Conservation (phyloP, 2,888 invertebrate genomes). For the Diplazon laetatorius region DNA sequence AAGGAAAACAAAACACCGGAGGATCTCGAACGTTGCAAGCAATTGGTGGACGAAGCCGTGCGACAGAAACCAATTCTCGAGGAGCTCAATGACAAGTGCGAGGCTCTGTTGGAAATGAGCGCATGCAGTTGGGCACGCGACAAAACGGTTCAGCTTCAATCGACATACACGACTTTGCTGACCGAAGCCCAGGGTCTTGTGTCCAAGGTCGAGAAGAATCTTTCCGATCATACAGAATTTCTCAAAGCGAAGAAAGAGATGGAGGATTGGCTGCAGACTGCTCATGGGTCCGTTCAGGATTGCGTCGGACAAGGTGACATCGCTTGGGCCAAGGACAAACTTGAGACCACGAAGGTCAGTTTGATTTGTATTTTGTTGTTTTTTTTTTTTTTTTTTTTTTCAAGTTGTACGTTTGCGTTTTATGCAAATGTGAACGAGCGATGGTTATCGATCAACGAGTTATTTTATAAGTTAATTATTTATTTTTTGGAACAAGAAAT, state of each 20-base stretch:
- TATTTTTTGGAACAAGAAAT: too few relatives aligned
- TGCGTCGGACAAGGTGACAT: slow-evolving; percentile 93
- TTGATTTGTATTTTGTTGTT: too few relatives aligned
- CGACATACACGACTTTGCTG: slow-evolving; percentile 90
- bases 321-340: slow-evolving; percentile 89
- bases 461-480: too few relatives aligned
- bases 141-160: slow-evolving; percentile 92
- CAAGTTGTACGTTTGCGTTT: too few relatives aligned
- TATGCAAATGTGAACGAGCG: too few relatives aligned
- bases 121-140: slow-evolving; percentile 93
- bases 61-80: slow-evolving; percentile 91
- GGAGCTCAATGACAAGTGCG: slow-evolving; percentile 93
- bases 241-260: slow-evolving; percentile 93
- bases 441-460: too few relatives aligned
- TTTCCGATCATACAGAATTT: slow-evolving; percentile 96
- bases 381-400: too few relatives aligned
- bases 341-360: slow-evolving; percentile 90
- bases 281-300: slow-evolving; percentile 91
- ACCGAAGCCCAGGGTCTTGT: slow-evolving; percentile 92
- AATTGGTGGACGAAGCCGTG: slow-evolving; percentile 89
- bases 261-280: slow-evolving; percentile 92
- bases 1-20: slow-evolving; percentile 90
- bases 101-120: slow-evolving; percentile 92
- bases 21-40: slow-evolving; percentile 89
- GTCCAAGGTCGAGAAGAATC: slow-evolving; percentile 93